phyloP scores from a whole-genome alignment of 2,797 vertebrate genomes.

The Megaceryle alcyon region DNA sequence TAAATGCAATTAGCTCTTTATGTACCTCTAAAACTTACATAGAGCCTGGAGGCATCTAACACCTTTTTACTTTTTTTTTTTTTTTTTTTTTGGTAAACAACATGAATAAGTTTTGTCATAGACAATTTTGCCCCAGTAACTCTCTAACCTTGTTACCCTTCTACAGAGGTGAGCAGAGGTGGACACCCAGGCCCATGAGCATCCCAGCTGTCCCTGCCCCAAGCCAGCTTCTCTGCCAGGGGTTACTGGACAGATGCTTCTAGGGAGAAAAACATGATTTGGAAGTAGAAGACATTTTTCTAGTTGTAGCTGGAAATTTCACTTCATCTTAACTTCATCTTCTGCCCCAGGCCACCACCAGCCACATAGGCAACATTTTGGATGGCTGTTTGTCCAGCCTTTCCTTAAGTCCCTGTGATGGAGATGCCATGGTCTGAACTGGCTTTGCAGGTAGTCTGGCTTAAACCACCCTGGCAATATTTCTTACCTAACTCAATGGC shows the following conservation, averaged over 20 bases:
- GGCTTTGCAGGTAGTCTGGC: neutral
- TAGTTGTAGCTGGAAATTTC: neutral
- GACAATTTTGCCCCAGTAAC: neutral
- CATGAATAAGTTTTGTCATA: neutral
- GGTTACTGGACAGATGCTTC: too few relatives aligned
- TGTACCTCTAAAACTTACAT: neutral
- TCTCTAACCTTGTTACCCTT: neutral
- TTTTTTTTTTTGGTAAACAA: neutral
- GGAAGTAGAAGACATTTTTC: neutral
- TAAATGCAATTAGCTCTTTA: neutral
- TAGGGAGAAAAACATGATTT: neutral
- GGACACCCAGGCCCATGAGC: fast-evolving
- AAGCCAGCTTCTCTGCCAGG: fast-evolving
- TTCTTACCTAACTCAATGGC: neutral
- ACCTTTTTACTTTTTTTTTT: neutral
- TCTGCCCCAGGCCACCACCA: neutral
- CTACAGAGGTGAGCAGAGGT: too few relatives aligned
- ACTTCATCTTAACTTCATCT: neutral
- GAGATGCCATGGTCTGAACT: neutral
- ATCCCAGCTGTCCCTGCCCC: neutral
- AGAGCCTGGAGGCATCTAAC: neutral
- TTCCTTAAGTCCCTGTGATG: too few relatives aligned
- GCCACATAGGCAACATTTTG: neutral
- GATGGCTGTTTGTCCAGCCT: neutral
- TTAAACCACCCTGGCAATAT: neutral